Evolutionary conservation across 2,797 vertebrate genomes (phyloP), one percentile per base, ranked within the genome.

Genomic region (Gouania willdenowi): DNA sequence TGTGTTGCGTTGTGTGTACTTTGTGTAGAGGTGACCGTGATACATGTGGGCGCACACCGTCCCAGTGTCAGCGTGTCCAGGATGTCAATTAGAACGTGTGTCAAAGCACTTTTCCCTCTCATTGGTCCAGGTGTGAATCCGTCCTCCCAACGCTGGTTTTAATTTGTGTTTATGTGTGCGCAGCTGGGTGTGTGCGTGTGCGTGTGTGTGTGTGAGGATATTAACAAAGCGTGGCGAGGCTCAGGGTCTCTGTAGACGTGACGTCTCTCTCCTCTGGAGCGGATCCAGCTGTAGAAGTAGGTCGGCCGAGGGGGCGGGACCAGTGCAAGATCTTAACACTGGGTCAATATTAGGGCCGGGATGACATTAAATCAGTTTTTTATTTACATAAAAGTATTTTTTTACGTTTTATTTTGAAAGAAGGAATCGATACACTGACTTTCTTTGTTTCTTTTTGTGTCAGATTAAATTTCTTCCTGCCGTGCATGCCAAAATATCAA

Each of bases 191-290:
- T 46, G 41, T 57, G 38, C 65, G 31, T 57, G 47, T 41, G 36
- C 19, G 21, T 56, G 58, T 72, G 49, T 41, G 46, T 58, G 66
- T 58, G 22, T 47, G 4, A 38, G 68, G 62, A n/a, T n/a, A n/a
- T n/a, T n/a, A 81, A 81, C 75, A 81, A 84, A 86, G 73, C 71
- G 18, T 5, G 61, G 69, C 71, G 60, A 50, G 50, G 52, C 63
- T 47, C 49, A 1, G 37, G 17, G 66, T 77, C 76, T 71, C 74
- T 78, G 81, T 76, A 89, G 85, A 88, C 85, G 57, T 87, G 81
- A 85, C 83, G 80, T 84, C 84, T 72, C 66, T 62, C 65, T 63
- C 53, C 39, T 73, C 56, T 83, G 75, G 78, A 83, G 42, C 46
- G 25, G 41, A 45, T 65, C 76, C 85, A 85, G 76, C 55, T 58